These are phyloP conservation scores for Atta texana DNA, from an alignment of 1,140 invertebrate species.

Conservation along the genomic window DNA sequence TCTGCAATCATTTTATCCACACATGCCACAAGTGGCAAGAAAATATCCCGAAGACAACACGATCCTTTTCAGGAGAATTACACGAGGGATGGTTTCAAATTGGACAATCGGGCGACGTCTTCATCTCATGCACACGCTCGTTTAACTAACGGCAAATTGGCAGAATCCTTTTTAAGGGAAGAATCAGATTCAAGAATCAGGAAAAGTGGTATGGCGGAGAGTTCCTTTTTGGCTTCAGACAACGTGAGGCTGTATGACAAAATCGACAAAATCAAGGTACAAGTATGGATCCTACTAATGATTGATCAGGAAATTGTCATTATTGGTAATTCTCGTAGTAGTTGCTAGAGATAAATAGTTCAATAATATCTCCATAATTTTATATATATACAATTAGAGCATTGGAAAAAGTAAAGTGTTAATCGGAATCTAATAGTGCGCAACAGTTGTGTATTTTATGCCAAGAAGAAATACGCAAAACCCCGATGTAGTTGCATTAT, in stretches of 20 bases:
- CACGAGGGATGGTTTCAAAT: conserved; percentile 29
- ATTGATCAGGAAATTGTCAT: background rate
- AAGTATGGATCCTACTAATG: background rate
- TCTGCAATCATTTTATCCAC: conserved; percentile 14
- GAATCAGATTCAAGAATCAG: background rate
- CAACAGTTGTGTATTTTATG: too few relatives aligned
- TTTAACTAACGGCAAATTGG: conserved; percentile 31
- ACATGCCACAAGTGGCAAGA: conserved; percentile 13
- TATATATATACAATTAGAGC: too few relatives aligned
- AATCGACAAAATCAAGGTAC: conserved; percentile 13
- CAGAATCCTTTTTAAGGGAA: conserved; percentile 17
- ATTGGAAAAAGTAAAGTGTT: too few relatives aligned
- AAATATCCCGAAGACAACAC: conserved; percentile 50
- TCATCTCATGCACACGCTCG: background rate
- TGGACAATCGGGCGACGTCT: conserved; percentile 16
- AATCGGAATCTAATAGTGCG: too few relatives aligned
- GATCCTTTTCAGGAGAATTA: conserved; percentile 62
- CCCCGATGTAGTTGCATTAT: too few relatives aligned
- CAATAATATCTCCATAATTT: background rate
- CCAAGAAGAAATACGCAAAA: too few relatives aligned
- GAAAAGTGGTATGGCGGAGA: background rate
- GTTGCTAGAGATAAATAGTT: background rate
- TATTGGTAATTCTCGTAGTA: background rate
- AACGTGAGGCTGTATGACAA: background rate
- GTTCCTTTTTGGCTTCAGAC: background rate